Conservation (phyloP, 2,113 vertebrate genomes). For the Xenus cinereus region DNA sequence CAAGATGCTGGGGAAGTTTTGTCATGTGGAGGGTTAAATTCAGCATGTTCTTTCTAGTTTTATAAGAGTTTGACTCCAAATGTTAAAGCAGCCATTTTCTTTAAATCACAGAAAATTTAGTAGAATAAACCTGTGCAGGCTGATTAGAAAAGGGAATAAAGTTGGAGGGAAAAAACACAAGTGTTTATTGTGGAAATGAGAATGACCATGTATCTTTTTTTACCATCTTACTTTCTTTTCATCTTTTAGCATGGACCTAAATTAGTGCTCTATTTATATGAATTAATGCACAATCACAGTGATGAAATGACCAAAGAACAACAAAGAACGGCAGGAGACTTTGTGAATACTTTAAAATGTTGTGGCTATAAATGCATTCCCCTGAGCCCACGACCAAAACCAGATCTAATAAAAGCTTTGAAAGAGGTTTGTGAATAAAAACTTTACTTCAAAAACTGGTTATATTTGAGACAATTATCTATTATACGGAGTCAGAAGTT, state of each 20-base stretch:
- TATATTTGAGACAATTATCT: not conserved
- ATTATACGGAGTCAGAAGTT: not conserved
- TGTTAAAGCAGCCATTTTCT: not conserved
- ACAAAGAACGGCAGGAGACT: slow-evolving; percentile 75
- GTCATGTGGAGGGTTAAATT: not conserved
- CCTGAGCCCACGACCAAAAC: slow-evolving; percentile 79
- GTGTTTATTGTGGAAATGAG: not conserved
- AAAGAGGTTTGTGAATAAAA: slow-evolving; percentile 81
- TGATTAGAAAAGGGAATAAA: not conserved
- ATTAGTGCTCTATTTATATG: slow-evolving; percentile 90
- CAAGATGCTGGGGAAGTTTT: not conserved
- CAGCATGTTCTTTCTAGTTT: not conserved
- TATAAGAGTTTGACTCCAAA: not conserved
- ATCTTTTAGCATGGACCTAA: slow-evolving; percentile 90
- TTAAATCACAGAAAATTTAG: not conserved
- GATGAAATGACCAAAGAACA: slow-evolving; percentile 85
- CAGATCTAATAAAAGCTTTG: slow-evolving; percentile 87
- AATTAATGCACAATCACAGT: slow-evolving; percentile 87
- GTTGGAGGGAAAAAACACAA: not conserved
- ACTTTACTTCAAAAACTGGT: not conserved
- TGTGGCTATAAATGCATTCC: slow-evolving; percentile 90
- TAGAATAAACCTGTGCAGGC: not conserved
- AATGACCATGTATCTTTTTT: not conserved
- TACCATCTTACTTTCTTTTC: not conserved
- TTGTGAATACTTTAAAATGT: slow-evolving; percentile 86